A percentile compares a stretch with the other conserved stretches of the same genome.
phyloP scores from a whole-genome alignment of 2,888 invertebrate genomes.

The Galeopsomyia nigrocyanea region DNA sequence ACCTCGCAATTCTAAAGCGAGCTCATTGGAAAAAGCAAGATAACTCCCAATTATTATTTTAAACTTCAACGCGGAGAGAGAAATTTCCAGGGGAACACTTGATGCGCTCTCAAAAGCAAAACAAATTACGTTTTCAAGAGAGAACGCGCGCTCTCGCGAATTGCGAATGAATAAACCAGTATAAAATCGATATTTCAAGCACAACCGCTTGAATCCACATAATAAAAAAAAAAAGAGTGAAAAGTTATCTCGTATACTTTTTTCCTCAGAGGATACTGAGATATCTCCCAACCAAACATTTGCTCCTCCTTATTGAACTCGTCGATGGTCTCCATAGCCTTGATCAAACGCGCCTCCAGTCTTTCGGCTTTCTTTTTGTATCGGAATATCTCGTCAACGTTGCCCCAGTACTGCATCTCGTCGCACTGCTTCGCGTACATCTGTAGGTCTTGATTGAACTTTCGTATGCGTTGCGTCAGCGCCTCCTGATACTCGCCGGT shows the following conservation, averaged over 20 bases:
- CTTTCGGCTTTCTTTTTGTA: slow-evolving; percentile 87
- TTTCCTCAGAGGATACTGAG: slow-evolving; percentile 90
- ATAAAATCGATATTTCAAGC: neutral
- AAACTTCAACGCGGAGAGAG: too few species aligned
- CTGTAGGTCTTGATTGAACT: slow-evolving; percentile 87
- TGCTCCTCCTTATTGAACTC: slow-evolving; percentile 92
- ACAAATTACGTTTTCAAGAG: neutral
- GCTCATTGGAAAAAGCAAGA: too few species aligned
- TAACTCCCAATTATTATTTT: too few species aligned
- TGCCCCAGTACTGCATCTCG: slow-evolving; percentile 90
- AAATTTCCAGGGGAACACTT: too few species aligned
- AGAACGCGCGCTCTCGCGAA: neutral
- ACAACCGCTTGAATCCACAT: slow-evolving; percentile 1
- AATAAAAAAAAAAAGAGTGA: neutral
- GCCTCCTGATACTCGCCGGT: slow-evolving; percentile 87
- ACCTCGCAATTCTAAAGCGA: too few species aligned
- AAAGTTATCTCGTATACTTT: slow-evolving; percentile 59
- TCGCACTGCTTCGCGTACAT: slow-evolving; percentile 84
- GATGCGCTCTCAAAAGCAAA: too few species aligned
- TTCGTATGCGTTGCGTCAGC: slow-evolving; percentile 82
- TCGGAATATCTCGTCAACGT: slow-evolving; percentile 84
- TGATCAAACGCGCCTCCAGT: slow-evolving; percentile 78
- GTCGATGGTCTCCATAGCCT: slow-evolving; percentile 85
- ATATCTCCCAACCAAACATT: slow-evolving; percentile 88
- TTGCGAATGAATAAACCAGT: neutral